Conservation (phyloP, 2,888 invertebrate species). For the Polymixis lichenea region DNA sequence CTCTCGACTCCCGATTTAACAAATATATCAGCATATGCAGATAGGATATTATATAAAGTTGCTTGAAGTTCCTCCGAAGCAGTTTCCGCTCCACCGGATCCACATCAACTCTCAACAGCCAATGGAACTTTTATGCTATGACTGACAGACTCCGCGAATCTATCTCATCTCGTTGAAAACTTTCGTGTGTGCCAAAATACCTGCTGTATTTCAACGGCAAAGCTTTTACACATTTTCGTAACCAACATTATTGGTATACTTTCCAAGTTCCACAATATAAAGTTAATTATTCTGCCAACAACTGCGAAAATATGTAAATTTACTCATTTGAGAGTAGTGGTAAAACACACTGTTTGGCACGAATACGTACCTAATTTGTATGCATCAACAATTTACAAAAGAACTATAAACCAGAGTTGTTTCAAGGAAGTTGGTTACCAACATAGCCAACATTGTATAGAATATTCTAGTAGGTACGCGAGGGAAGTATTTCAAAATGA, state of each 20-base stretch:
- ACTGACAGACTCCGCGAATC: constrained; percentile 7
- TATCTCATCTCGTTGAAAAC: constrained; percentile 20
- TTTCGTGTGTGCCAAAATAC: constrained; percentile 6
- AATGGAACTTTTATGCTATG: constrained; percentile 4
- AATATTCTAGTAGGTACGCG: constrained; percentile 44
- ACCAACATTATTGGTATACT: constrained; percentile 36
- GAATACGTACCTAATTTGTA: constrained; percentile 11
- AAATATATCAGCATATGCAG: constrained; percentile 33
- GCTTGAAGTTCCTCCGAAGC: constrained; percentile 10
- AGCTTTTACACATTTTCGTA: constrained; percentile 14
- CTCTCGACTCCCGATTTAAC: not conserved
- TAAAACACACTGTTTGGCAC: constrained; percentile 20
- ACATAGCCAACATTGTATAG: constrained; percentile 22
- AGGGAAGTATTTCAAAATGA: constrained; percentile 40
- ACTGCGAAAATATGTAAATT: constrained; percentile 41
- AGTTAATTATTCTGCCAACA: constrained; percentile 47
- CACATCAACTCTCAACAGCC: constrained; percentile 11
- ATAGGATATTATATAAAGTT: constrained; percentile 35
- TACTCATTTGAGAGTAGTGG: constrained; percentile 31
- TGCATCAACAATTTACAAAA: constrained; percentile 40
- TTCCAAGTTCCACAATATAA: constrained; percentile 38
- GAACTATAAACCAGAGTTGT: constrained; percentile 17
- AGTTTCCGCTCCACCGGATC: not conserved
- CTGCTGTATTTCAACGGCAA: not conserved
- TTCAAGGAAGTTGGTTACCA: constrained; percentile 33